Evolutionary conservation across 2,113 vertebrate genomes (phyloP).

Genomic region (Ictalurus furcatus): DNA sequence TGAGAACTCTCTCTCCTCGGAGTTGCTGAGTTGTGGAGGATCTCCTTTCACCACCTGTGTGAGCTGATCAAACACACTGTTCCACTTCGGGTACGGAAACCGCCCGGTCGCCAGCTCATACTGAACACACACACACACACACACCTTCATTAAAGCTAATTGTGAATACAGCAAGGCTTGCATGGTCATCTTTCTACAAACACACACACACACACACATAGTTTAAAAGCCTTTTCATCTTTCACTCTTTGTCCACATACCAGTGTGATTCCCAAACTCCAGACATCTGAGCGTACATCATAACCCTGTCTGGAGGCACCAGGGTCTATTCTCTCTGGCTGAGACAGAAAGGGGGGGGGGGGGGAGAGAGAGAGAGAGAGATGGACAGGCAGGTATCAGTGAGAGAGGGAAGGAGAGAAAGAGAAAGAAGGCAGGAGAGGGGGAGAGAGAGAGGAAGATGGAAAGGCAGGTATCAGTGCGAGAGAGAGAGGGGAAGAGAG

Average conservation of each 20-base stretch:
- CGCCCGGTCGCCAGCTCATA: slow-evolving; percentile 94
- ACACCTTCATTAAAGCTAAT: neutral
- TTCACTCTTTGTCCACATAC: slow-evolving; percentile 71
- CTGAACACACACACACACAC: slow-evolving; percentile 66
- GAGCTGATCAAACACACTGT: slow-evolving; percentile 98
- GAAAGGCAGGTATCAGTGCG: neutral
- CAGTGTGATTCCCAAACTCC: slow-evolving; percentile 97
- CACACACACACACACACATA: neutral
- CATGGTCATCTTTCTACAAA: neutral
- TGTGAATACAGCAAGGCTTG: too few species aligned
- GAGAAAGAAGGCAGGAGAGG: neutral
- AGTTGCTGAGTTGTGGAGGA: slow-evolving; percentile 95
- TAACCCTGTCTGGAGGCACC: slow-evolving; percentile 94
- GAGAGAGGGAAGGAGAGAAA: neutral
- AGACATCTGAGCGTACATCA: slow-evolving; percentile 95
- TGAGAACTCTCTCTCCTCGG: slow-evolving; percentile 95
- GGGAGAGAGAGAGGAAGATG: neutral
- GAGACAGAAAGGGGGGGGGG: slow-evolving; percentile 35
- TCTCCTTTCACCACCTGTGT: slow-evolving; percentile 98
- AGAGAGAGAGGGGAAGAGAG: neutral
- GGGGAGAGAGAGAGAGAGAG: slow-evolving; percentile 35
- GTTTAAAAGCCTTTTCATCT: neutral
- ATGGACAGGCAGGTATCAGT: neutral
- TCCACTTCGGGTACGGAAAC: slow-evolving; percentile 98
- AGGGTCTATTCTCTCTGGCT: slow-evolving; percentile 98